phyloP scores from a whole-genome alignment of 2,797 vertebrate genomes.

The Epinephelus coioides region DNA sequence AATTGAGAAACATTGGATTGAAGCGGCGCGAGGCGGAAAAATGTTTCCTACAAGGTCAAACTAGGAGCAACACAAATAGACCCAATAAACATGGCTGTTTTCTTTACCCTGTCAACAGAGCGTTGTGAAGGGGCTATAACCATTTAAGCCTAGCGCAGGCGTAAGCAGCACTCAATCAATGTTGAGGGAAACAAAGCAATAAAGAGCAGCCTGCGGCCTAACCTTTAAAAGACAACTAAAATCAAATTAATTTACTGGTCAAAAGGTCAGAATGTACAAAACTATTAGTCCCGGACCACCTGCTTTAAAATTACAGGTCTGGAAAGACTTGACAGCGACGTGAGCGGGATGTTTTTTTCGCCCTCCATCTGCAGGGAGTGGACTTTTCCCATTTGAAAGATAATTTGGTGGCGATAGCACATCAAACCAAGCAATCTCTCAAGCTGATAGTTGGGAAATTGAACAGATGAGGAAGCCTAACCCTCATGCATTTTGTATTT shows the following conservation, averaged over 20 bases:
- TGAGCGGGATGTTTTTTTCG: slow-evolving; percentile 71
- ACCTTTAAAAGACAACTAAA: slow-evolving; percentile 87
- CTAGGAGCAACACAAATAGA: slow-evolving; percentile 72
- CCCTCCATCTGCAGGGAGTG: slow-evolving; percentile 68
- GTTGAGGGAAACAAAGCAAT: slow-evolving; percentile 80
- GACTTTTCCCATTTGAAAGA: slow-evolving; percentile 84
- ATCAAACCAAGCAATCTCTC: slow-evolving; percentile 87
- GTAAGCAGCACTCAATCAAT: slow-evolving; percentile 80
- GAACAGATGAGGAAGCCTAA: slow-evolving; percentile 86
- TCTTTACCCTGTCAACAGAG: slow-evolving; percentile 77
- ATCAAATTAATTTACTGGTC: slow-evolving; percentile 86
- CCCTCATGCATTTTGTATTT: slow-evolving; percentile 88
- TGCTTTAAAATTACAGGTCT: slow-evolving; percentile 74
- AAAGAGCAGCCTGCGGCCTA: slow-evolving; percentile 75
- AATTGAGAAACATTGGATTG: slow-evolving; percentile 61
- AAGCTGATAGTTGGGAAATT: slow-evolving; percentile 87
- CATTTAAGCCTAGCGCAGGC: slow-evolving; percentile 77
- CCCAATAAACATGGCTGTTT: slow-evolving; percentile 77
- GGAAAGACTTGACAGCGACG: slow-evolving; percentile 67
- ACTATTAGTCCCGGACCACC: slow-evolving; percentile 78
- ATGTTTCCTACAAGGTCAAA: slow-evolving; percentile 76
- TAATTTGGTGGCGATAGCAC: slow-evolving; percentile 84
- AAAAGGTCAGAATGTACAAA: slow-evolving; percentile 83
- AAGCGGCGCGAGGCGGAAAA: slow-evolving; percentile 50
- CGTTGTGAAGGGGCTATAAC: slow-evolving; percentile 76